Evolutionary conservation across 2,797 vertebrate genomes (phyloP).

Genomic region (Gymnothorax reevesii): DNA sequence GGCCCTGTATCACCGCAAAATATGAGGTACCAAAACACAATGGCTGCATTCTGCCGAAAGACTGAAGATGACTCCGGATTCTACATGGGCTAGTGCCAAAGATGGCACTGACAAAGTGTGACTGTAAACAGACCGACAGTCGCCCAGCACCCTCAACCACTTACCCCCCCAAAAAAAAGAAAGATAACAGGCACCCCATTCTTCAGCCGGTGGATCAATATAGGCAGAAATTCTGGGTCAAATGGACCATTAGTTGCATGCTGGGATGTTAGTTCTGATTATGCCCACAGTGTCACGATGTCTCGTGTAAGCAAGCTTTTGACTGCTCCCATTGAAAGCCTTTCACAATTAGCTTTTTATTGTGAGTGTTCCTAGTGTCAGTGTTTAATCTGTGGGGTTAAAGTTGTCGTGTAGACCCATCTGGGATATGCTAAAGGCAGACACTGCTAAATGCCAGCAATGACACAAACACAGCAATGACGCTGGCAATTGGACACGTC

Average conservation of each 20-base stretch:
- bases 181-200: neutral
- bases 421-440: neutral
- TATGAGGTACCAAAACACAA: neutral
- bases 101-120: neutral
- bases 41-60: neutral
- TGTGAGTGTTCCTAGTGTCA: neutral
- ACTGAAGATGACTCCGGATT: neutral
- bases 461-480: neutral
- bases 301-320: neutral
- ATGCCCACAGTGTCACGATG: neutral
- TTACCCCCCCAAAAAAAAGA: neutral
- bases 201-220: neutral
- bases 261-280: neutral
- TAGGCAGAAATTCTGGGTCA: neutral
- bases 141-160: neutral
- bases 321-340: neutral
- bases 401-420: neutral
- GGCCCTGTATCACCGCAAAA: neutral
- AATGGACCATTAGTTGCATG: neutral
- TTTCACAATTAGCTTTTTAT: neutral
- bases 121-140: slow-evolving; percentile 10
- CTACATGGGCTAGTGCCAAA: neutral
- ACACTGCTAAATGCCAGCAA: neutral
- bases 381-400: neutral
- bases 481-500: neutral